Percentiles rank a stretch among this genome's conserved stretches.
Conservation (phyloP, 2,888 invertebrate species). For the Neoitamus cyanurus region DNA sequence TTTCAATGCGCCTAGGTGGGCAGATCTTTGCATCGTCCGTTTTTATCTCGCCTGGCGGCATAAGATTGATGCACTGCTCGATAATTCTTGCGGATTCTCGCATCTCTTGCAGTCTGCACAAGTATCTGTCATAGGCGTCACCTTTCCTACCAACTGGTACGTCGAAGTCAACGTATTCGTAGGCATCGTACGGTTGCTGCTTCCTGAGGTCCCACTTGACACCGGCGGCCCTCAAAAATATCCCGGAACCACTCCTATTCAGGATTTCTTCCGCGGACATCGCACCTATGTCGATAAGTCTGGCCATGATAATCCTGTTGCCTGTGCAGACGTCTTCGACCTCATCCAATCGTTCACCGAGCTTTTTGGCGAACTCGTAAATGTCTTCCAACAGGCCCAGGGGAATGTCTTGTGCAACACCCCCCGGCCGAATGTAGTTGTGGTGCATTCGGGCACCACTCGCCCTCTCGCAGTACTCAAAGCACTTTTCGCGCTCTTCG, state of each 20-base stretch:
- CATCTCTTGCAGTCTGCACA: slow-evolving; percentile 77
- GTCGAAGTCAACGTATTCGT: slow-evolving; percentile 85
- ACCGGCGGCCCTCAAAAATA: slow-evolving; percentile 83
- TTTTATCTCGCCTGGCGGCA: slow-evolving; percentile 83
- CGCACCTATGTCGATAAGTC: slow-evolving; percentile 80
- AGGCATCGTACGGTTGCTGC: slow-evolving; percentile 84
- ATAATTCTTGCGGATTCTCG: slow-evolving; percentile 83
- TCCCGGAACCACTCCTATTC: slow-evolving; percentile 77
- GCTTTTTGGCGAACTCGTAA: slow-evolving; percentile 74
- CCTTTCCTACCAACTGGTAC: slow-evolving; percentile 83
- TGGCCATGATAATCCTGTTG: slow-evolving; percentile 79
- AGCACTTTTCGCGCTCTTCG: slow-evolving; percentile 87
- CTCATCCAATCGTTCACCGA: slow-evolving; percentile 83
- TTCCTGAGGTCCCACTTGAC: slow-evolving; percentile 91
- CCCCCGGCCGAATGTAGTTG: slow-evolving; percentile 84
- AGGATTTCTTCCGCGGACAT: slow-evolving; percentile 81
- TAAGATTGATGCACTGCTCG: slow-evolving; percentile 82
- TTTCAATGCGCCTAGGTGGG: slow-evolving; percentile 79
- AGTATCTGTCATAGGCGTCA: slow-evolving; percentile 85
- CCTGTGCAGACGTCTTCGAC: slow-evolving; percentile 81
- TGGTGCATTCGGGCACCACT: slow-evolving; percentile 88
- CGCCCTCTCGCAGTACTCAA: slow-evolving; percentile 85
- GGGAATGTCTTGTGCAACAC: slow-evolving; percentile 79
- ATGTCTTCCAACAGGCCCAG: slow-evolving; percentile 84
- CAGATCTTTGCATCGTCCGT: slow-evolving; percentile 83